Conservation (phyloP, 2,797 vertebrate genomes). For the Esox lucius region DNA sequence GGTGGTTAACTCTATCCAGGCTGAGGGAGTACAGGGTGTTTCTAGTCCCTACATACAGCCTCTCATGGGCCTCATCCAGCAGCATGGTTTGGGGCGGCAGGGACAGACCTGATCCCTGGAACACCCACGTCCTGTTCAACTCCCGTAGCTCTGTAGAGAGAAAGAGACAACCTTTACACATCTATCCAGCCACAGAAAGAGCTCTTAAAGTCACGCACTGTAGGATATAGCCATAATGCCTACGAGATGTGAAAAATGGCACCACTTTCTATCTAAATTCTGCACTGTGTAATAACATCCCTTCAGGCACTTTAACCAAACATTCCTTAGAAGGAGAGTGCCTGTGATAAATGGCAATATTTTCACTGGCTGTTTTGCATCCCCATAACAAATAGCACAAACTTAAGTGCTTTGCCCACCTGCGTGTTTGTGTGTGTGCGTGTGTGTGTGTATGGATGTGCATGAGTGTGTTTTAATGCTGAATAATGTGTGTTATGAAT, state of each 20-base stretch:
- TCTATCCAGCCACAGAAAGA: not conserved
- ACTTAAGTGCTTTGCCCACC: not conserved
- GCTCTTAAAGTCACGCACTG: not conserved
- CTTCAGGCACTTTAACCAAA: not conserved
- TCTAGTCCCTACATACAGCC: slow-evolving; percentile 91
- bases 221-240: not conserved
- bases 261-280: not conserved
- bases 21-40: slow-evolving; percentile 91
- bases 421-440: not conserved
- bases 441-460: not conserved
- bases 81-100: slow-evolving; percentile 88
- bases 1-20: slow-evolving; percentile 85
- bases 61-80: slow-evolving; percentile 91
- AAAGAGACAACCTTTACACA: not conserved
- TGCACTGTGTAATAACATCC: not conserved
- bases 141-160: slow-evolving; percentile 87
- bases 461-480: slow-evolving; percentile 10
- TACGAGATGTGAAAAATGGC: not conserved
- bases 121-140: slow-evolving; percentile 91
- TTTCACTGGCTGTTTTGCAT: not conserved
- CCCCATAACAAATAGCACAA: not conserved
- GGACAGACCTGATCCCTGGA: slow-evolving; percentile 80
- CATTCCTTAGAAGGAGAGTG: not conserved
- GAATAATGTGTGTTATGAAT: not conserved
- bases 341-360: not conserved